Conservation (phyloP, 2,113 vertebrate genomes). For the Chamaetylas fuelleborni region DNA sequence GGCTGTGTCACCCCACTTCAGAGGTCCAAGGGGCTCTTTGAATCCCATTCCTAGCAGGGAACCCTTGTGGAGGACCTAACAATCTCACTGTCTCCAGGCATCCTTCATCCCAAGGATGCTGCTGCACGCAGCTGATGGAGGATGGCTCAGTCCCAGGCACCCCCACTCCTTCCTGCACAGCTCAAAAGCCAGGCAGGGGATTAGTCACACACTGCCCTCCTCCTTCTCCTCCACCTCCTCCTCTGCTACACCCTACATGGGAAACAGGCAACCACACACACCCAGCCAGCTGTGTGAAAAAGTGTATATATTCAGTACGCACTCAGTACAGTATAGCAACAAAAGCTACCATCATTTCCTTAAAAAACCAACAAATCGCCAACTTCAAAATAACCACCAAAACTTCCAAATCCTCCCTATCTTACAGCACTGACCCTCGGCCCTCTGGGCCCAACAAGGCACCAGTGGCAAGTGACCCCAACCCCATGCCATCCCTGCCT, state of each 20-base stretch:
- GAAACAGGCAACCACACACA: constrained; percentile 50
- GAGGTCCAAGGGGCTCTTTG: not conserved
- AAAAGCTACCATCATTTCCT: constrained; percentile 32
- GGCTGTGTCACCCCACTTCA: not conserved
- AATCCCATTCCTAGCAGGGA: constrained; percentile 4
- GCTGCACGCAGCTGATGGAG: not conserved
- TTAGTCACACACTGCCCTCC: not conserved
- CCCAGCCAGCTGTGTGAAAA: constrained; percentile 50
- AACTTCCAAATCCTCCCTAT: not conserved
- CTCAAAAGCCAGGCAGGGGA: not conserved
- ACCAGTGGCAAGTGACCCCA: not conserved
- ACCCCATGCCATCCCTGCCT: rapidly evolving
- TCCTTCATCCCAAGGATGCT: not conserved
- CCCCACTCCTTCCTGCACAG: not conserved
- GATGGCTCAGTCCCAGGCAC: not conserved
- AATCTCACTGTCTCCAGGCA: not conserved
- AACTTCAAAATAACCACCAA: not conserved
- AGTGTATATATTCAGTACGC: constrained; percentile 54
- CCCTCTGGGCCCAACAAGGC: not conserved
- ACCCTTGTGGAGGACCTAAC: rapidly evolving
- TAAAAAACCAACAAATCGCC: not conserved
- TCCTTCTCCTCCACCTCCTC: not conserved
- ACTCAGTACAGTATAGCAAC: constrained; percentile 55
- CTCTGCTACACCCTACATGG: not conserved
- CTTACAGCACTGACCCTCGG: not conserved